These are phyloP conservation scores for Synergus itoensis DNA, from an alignment of 2,888 invertebrate species.

Conservation along the genomic window DNA sequence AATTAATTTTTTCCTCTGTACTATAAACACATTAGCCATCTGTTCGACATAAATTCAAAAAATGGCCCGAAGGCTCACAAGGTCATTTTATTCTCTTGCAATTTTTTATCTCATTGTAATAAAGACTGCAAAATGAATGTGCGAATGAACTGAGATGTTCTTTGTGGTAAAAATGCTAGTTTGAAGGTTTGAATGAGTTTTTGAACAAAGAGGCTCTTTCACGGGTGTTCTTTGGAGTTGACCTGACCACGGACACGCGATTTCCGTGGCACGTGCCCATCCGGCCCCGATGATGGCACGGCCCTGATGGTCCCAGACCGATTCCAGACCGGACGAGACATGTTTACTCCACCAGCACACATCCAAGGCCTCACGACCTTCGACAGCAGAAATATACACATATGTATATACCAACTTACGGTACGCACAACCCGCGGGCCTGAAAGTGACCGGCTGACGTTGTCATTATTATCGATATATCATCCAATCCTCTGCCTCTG, in stretches of 20 bases:
- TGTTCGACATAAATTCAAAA: slow-evolving; percentile 13
- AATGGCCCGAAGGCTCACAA: not conserved
- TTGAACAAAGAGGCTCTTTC: slow-evolving; percentile 18
- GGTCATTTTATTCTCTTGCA: not conserved
- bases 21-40: not conserved
- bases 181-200: slow-evolving; percentile 4
- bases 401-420: not conserved
- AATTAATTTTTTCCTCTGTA: not conserved
- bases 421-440: slow-evolving; percentile 25
- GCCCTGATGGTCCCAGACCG: slow-evolving; percentile 32
- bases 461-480: slow-evolving; percentile 27
- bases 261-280: slow-evolving; percentile 36
- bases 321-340: slow-evolving; percentile 34
- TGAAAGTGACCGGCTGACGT: slow-evolving; percentile 33
- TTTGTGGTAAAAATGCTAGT: not conserved
- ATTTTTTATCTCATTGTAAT: slow-evolving; percentile 19
- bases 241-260: slow-evolving; percentile 14
- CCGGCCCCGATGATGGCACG: slow-evolving; percentile 29
- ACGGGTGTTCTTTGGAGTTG: not conserved
- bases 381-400: not conserved
- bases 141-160: slow-evolving; percentile 31
- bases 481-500: slow-evolving; percentile 5
- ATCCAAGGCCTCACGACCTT: slow-evolving; percentile 26
- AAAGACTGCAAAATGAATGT: slow-evolving; percentile 15
- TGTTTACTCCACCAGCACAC: slow-evolving; percentile 32